Evolutionary conservation across 2,888 invertebrate genomes (phyloP).

Genomic region (Copidosoma aretas): DNA sequence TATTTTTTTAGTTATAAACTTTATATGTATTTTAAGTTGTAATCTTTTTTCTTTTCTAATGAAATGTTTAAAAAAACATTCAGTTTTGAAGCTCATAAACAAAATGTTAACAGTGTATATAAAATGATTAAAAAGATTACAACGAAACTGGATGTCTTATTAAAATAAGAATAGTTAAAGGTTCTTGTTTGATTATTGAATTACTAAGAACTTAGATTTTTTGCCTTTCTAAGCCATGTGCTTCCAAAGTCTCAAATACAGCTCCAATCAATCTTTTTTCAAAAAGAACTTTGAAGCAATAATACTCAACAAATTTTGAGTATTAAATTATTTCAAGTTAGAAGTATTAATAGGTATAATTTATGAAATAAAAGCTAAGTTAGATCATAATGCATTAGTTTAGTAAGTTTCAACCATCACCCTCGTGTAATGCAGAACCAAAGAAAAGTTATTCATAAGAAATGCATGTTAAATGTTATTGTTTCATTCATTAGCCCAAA

Average conservation of each 20-base stretch:
- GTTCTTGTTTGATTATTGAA: background rate
- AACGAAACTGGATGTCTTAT: conserved; percentile 13
- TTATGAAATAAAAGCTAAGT: no score
- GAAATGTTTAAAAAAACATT: background rate
- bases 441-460: no score
- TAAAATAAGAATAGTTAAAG: conserved; percentile 11
- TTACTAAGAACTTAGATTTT: conserved; percentile 13
- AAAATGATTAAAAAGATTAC: conserved; percentile 22
- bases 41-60: conserved; percentile 22
- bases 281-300: no score
- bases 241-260: no score
- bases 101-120: background rate
- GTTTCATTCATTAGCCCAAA: background rate
- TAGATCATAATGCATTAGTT: background rate
- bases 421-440: background rate
- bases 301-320: no score
- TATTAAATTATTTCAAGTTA: no score
- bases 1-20: conserved; percentile 20
- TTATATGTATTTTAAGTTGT: conserved; percentile 11
- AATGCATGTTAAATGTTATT: no score
- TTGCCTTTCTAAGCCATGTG: conserved; percentile 11
- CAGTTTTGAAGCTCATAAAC: background rate
- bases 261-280: no score
- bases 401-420: background rate
- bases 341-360: no score